Base-by-base conservation (phyloP, 1,140 invertebrate genomes). In the Carcinoscorpius rotundicauda region DNA sequence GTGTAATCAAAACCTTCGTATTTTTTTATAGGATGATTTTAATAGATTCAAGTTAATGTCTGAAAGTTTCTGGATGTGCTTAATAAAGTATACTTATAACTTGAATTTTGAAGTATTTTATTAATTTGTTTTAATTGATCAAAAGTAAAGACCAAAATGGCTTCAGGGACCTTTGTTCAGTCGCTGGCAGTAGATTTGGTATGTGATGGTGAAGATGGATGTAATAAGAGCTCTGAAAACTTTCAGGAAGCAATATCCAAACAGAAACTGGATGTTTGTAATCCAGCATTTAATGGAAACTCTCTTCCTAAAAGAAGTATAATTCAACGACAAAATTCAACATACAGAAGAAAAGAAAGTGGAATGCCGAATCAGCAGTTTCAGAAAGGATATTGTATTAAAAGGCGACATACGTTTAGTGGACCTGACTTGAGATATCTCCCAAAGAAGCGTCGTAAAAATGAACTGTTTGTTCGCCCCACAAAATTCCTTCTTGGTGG, bases 401-500 rank as follows among this genome's bases (percentile, higher is more conserved):
- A 60, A 60, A 11, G 59, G 5, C 29, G 59, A 60, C 59, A 60
- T 50, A 60, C 59, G 4, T 60, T 6, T 29, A 60, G 59, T 50
- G 59, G 59, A 55, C 6, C 6, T 55, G 6, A 55, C n/a, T 8
- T 8, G n/a, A 55, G 53, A 1, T 6, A n/a, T n/a, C 6, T 6
- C n/a, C n/a, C n/a, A 9, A 68, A 65, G 52, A 68, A 68, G 58
- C 49, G 67, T 61, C 58, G 70, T 49, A 64, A 70, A 52, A 66
- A 70, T n/a, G 61, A 68, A 5, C 49, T 51, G 6, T 74, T 77
- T 57, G 86, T 91, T 67, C 84, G 90, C 52, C 91, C 93, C 0
- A 93, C 91, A 3, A 95, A 95, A 77, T 97, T 97, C 80, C 79
- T 97, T 5, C 80, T 97, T 3, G 94, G 94, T 61, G 94, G 94